These are phyloP conservation scores for Artemia sp. DNA, from an alignment of 2,888 invertebrate species.

Conservation along the genomic window DNA sequence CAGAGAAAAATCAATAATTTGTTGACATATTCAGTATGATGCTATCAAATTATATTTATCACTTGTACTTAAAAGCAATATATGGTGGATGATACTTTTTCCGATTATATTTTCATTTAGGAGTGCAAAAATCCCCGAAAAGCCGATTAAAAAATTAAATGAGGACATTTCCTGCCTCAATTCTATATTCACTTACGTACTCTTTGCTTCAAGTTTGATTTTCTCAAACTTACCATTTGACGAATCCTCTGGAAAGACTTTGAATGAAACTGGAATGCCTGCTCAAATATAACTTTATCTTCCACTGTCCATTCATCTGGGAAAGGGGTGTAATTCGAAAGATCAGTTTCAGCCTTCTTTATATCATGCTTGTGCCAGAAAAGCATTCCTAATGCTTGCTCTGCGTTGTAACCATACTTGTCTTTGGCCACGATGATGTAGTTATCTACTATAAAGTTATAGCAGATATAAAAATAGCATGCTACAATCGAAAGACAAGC, in stretches of 20 bases:
- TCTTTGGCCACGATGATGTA: conserved; percentile 86
- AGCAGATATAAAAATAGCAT: background rate
- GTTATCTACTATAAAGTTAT: conserved; percentile 64
- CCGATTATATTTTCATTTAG: too few relatives aligned
- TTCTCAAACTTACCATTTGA: conserved; percentile 60
- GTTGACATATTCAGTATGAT: too few relatives aligned
- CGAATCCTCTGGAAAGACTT: conserved; percentile 92
- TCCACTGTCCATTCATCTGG: conserved; percentile 97
- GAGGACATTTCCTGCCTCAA: background rate
- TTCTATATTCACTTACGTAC: background rate
- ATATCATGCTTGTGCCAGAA: conserved; percentile 97
- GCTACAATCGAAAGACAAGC: background rate
- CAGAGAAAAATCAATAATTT: too few relatives aligned
- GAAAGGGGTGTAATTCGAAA: conserved; percentile 91
- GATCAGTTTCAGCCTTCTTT: conserved; percentile 72
- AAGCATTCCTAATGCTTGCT: conserved; percentile 91
- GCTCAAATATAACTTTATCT: conserved; percentile 93
- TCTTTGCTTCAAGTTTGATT: background rate
- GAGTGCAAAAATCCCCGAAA: background rate
- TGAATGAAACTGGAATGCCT: conserved; percentile 94
- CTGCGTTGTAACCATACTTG: conserved; percentile 91
- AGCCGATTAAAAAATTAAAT: conserved; percentile 16
- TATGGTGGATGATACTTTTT: too few relatives aligned
- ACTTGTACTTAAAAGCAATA: too few relatives aligned
- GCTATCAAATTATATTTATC: too few relatives aligned